A percentile compares a stretch with the other conserved stretches of the same genome.
phyloP scores from a whole-genome alignment of 2,797 vertebrate genomes.

The Molothrus ater region DNA sequence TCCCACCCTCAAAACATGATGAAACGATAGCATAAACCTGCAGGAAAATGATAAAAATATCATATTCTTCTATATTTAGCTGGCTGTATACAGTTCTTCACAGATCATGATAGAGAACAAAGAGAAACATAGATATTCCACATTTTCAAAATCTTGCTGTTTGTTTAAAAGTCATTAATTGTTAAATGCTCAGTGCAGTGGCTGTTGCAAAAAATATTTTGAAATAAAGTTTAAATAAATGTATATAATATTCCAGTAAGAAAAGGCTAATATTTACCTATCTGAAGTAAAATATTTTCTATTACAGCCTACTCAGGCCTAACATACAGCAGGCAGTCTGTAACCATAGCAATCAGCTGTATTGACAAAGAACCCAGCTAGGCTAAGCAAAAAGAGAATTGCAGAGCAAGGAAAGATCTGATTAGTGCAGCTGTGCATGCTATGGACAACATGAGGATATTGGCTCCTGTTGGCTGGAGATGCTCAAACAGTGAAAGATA shows the following conservation, averaged over 20 bases:
- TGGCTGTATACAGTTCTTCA: neutral
- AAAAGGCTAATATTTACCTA: neutral
- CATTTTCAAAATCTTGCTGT: neutral
- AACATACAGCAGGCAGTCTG: neutral
- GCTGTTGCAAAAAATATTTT: neutral
- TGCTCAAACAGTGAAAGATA: neutral
- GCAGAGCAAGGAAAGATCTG: neutral
- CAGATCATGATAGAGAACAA: neutral
- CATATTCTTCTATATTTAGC: neutral
- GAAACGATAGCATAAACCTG: neutral
- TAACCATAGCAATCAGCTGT: slow-evolving; percentile 38
- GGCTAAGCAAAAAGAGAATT: slow-evolving; percentile 12
- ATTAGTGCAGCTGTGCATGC: neutral
- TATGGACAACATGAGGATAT: neutral
- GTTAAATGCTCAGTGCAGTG: neutral
- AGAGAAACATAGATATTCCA: neutral
- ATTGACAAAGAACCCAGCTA: neutral
- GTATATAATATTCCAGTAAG: neutral
- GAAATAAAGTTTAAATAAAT: neutral
- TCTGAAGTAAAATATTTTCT: slow-evolving; percentile 16
- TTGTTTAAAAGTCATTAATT: neutral
- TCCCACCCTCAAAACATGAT: neutral
- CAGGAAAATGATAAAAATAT: neutral
- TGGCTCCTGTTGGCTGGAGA: neutral
- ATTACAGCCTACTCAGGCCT: slow-evolving; percentile 4